Percentiles rank a stretch among this genome's conserved stretches.
Conservation (phyloP, 1,140 invertebrate species). For the Limonius californicus region DNA sequence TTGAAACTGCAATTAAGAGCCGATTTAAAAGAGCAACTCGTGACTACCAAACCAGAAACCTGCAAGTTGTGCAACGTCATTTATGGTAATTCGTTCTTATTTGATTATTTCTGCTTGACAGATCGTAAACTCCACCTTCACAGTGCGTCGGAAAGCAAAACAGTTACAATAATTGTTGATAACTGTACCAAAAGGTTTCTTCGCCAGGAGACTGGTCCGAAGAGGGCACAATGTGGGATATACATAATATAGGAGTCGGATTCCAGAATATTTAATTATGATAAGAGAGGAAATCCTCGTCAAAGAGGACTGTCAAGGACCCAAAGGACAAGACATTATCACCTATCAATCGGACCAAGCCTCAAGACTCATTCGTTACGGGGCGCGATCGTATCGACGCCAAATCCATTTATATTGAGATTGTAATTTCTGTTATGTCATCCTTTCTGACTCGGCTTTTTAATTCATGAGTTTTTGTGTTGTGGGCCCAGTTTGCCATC, state of each 20-base stretch:
- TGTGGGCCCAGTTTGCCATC: too few species aligned
- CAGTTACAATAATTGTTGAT: not conserved
- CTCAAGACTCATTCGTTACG: not conserved
- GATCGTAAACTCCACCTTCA: not conserved
- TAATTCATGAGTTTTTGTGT: conserved; percentile 10
- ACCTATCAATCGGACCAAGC: conserved; percentile 4
- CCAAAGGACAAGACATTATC: conserved; percentile 12
- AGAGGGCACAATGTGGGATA: too few species aligned
- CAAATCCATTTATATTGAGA: conserved; percentile 15
- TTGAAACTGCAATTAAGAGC: too few species aligned
- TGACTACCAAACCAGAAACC: too few species aligned
- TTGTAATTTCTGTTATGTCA: conserved; percentile 12
- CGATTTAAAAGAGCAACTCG: too few species aligned
- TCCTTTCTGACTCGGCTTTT: conserved; percentile 8
- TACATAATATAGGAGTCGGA: not conserved
- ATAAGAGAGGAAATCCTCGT: conserved; percentile 11
- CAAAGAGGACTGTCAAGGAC: conserved; percentile 11
- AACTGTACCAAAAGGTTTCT: not conserved
- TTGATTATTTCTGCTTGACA: not conserved
- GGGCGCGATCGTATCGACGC: not conserved
- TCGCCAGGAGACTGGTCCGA: too few species aligned
- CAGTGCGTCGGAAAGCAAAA: not conserved
- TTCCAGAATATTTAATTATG: conserved; percentile 11
- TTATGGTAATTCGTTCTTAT: conserved; percentile 3
- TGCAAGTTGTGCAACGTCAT: conserved; percentile 8